Conservation (phyloP, 2,888 invertebrate species). For the Epinotia demarniana region DNA sequence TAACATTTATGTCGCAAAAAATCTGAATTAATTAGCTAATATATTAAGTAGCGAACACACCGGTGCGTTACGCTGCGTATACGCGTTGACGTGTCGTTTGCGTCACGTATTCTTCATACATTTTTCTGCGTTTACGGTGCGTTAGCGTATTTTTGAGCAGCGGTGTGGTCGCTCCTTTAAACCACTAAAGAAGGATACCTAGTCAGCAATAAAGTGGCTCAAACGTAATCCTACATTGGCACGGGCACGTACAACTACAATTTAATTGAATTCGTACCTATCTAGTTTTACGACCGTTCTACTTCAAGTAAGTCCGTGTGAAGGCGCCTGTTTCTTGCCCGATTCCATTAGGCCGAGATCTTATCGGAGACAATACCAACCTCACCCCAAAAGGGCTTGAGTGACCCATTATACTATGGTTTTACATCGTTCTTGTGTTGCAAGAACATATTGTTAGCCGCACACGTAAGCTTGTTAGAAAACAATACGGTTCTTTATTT, state of each 20-base stretch:
- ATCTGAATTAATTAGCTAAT: too few species aligned
- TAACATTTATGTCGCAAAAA: too few species aligned
- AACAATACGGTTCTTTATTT: slow-evolving; percentile 30
- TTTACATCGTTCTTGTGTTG: background rate
- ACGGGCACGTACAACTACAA: background rate
- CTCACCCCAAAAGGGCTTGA: background rate
- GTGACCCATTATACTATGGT: slow-evolving; percentile 11
- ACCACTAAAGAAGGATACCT: background rate
- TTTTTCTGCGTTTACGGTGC: too few species aligned
- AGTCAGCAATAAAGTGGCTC: background rate
- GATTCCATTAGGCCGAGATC: slow-evolving; percentile 29
- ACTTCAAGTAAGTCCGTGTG: slow-evolving; percentile 18
- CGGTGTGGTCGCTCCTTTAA: too few species aligned
- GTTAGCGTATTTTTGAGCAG: too few species aligned
- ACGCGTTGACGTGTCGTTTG: too few species aligned
- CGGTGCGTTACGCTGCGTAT: too few species aligned
- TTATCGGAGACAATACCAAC: background rate
- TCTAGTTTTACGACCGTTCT: slow-evolving; percentile 7
- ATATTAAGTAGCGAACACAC: too few species aligned
- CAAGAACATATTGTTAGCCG: slow-evolving; percentile 21
- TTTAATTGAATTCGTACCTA: slow-evolving; percentile 16
- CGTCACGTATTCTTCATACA: too few species aligned
- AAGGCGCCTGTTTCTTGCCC: slow-evolving; percentile 20
- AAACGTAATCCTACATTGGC: background rate
- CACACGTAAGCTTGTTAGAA: slow-evolving; percentile 34